These are phyloP conservation scores for Polia nebulosa DNA, from an alignment of 2,888 invertebrate genomes.

Conservation along the genomic window DNA sequence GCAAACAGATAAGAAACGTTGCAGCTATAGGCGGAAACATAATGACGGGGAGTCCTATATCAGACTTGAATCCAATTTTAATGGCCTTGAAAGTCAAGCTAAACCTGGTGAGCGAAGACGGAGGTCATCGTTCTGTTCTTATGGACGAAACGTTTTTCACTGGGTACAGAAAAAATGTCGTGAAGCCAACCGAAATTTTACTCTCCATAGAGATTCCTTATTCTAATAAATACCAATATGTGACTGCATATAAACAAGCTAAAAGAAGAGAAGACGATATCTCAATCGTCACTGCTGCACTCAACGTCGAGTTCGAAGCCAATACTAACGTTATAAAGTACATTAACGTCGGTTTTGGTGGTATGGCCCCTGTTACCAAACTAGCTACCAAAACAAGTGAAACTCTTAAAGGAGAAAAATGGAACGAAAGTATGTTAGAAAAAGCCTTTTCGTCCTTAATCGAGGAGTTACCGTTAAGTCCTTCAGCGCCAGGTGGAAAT, in stretches of 20 bases:
- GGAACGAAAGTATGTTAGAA: conserved; percentile 93
- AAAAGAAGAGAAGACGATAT: conserved; percentile 97
- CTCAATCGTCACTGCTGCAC: conserved; percentile 96
- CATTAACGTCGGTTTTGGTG: conserved; percentile 95
- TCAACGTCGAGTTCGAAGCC: conserved; percentile 92
- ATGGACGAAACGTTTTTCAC: conserved; percentile 95
- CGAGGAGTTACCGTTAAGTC: conserved; percentile 94
- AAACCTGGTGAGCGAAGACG: conserved; percentile 91
- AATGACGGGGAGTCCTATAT: conserved; percentile 98
- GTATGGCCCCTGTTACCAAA: conserved; percentile 97
- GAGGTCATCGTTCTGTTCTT: conserved; percentile 90
- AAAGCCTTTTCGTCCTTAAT: conserved; percentile 92
- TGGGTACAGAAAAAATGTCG: conserved; percentile 94
- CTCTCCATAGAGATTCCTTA: conserved; percentile 94
- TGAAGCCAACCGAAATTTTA: conserved; percentile 94
- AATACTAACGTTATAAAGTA: conserved; percentile 90
- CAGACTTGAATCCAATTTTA: conserved; percentile 98
- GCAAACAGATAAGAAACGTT: conserved; percentile 98
- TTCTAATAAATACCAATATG: conserved; percentile 92
- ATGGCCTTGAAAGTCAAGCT: conserved; percentile 95
- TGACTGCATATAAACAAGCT: conserved; percentile 96
- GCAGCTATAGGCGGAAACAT: conserved; percentile 98
- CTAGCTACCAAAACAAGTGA: conserved; percentile 93
- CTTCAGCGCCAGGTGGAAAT: conserved; percentile 96
- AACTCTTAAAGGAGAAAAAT: conserved; percentile 91